Base-by-base conservation (phyloP, 2,113 vertebrate species). In the Esox niger region DNA sequence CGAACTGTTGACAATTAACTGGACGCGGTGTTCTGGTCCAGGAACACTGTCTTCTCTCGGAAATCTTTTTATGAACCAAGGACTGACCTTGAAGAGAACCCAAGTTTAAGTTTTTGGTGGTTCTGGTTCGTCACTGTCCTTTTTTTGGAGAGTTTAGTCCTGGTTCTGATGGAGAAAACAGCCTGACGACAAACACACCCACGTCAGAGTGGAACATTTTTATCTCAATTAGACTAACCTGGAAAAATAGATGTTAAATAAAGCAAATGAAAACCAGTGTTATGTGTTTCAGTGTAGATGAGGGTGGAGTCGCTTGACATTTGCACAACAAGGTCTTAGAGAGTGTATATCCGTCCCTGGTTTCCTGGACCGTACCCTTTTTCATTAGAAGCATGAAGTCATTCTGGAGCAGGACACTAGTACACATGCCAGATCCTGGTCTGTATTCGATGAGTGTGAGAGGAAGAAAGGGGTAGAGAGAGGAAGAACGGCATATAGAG, bases 371-470 rank as follows among this genome's bases (percentile, higher is more conserved):
- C 23, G n/a, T n/a, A 64, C 79, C 46, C 80, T 83, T 79, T 85
- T 87, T 83, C 79, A 88, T 86, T 71, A 65, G 47, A 78, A 84
- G 79, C 79, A 78, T 81, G 74, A 83, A 76, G 71, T 85, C 81
- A 87, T 80, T 74, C 76, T 84, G 80, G 77, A 81, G 49, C 68
- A 56, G 69, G 68, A 69, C 26, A n/a, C 25, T 59, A 64, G 58
- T 76, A 73, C 69, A 67, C 79, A 61, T 9, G 61, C 75, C 78
- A 79, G 65, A 23, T 49, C 66, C 78, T 64, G 77, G 61, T 52
- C 47, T 52, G 6, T 52, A 21, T 52, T 23, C 49, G 35, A 30
- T 1, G 43, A 17, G 30, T 23, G 58, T 6, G 38, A 30, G 57
- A 38, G 11, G 13, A 27, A 30, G 69, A 52, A 79, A 68, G 61